Evolutionary conservation across 2,113 vertebrate genomes (phyloP).

Genomic region (Electrona antarctica): DNA sequence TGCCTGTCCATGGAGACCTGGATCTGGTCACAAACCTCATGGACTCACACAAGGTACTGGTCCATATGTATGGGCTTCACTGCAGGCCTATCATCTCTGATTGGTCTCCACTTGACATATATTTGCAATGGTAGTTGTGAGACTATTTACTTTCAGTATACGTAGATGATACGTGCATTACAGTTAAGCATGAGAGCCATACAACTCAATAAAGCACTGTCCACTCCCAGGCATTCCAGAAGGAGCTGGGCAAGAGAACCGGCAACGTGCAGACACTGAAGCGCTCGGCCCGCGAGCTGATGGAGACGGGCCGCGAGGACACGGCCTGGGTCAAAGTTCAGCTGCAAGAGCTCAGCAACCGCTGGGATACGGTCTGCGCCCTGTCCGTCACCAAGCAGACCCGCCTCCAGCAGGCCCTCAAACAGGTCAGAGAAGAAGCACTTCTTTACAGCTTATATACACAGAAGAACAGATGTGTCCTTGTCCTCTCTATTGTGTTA

Average conservation of each 20-base stretch:
- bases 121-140: too few species aligned
- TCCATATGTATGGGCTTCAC: too few species aligned
- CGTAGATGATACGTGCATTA: too few species aligned
- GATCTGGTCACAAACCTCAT: conserved; percentile 98
- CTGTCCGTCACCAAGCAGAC: conserved; percentile 95
- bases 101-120: too few species aligned
- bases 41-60: conserved; percentile 95
- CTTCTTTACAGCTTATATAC: conserved; percentile 73
- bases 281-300: conserved; percentile 92
- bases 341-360: conserved; percentile 95
- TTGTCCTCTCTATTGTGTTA: too few species aligned
- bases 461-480: too few species aligned
- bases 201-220: too few species aligned
- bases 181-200: too few species aligned
- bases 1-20: conserved; percentile 94
- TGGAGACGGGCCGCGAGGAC: conserved; percentile 92
- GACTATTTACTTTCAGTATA: too few species aligned
- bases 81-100: too few species aligned
- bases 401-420: conserved; percentile 91
- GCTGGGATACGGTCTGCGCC: conserved; percentile 96
- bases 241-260: conserved; percentile 95
- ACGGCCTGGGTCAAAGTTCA: conserved; percentile 98
- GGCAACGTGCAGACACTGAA: conserved; percentile 92
- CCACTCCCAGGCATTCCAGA: conserved; percentile 89
- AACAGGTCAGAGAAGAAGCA: conserved; percentile 83